A percentile compares a stretch with the other conserved stretches of the same genome.
Conservation (phyloP, 2,113 vertebrate genomes). For the Tragelaphus scriptus region DNA sequence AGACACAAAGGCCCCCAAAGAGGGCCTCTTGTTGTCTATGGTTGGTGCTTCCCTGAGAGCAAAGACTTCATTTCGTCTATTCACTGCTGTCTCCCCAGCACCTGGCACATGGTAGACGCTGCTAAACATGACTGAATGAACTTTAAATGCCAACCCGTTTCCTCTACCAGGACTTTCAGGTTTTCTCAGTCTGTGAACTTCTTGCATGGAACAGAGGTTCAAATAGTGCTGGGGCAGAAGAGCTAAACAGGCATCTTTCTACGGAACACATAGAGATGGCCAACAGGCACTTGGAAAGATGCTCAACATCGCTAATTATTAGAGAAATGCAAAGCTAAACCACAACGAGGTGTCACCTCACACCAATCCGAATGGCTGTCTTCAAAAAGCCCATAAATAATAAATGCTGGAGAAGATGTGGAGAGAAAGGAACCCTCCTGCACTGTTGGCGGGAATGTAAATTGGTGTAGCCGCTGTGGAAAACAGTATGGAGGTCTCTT, state of each 20-base stretch:
- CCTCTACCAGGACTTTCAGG: not conserved
- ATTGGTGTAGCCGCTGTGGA: not conserved
- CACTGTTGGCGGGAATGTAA: not conserved
- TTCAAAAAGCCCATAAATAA: not conserved
- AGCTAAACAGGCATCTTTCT: not conserved
- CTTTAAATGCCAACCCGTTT: slow-evolving; percentile 33
- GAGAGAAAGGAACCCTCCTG: too few species aligned
- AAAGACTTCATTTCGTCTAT: not conserved
- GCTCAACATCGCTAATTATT: not conserved
- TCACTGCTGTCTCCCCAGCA: not conserved
- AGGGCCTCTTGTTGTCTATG: not conserved
- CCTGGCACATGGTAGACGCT: not conserved
- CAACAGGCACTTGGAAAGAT: not conserved
- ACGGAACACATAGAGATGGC: not conserved
- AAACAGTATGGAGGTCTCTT: not conserved
- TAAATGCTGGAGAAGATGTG: not conserved
- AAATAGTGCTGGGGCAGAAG: not conserved
- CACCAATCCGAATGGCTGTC: not conserved
- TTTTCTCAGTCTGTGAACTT: slow-evolving; percentile 62
- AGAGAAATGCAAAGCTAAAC: not conserved
- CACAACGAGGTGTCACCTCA: not conserved
- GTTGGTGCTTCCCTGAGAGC: not conserved
- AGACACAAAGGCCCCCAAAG: not conserved
- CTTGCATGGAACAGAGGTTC: not conserved
- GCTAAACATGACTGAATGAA: not conserved